phyloP scores from a whole-genome alignment of 2,797 vertebrate genomes.

The Darevskia nairensis region DNA sequence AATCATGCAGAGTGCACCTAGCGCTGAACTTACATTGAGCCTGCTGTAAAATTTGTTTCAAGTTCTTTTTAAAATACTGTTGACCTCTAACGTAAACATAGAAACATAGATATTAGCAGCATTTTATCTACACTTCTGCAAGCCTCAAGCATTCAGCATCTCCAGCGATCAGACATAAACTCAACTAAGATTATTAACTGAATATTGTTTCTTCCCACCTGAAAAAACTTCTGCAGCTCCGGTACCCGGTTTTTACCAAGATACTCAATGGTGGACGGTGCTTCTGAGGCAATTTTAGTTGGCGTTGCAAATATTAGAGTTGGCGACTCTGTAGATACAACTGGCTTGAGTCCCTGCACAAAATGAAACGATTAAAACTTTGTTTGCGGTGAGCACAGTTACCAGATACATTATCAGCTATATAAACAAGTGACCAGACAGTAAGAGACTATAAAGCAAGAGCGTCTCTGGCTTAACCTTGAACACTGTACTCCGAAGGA shows the following conservation, averaged over 20 bases:
- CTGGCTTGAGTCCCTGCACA: constrained; percentile 87
- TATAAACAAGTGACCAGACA: constrained; percentile 10
- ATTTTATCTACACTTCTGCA: neutral
- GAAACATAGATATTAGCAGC: neutral
- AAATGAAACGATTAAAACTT: constrained; percentile 52
- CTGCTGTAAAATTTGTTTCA: no score
- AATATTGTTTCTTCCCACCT: constrained; percentile 80
- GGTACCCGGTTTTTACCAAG: constrained; percentile 87
- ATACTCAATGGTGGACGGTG: constrained; percentile 76
- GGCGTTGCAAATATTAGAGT: constrained; percentile 87
- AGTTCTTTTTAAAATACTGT: no score
- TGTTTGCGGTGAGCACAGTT: constrained; percentile 49
- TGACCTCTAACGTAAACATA: no score
- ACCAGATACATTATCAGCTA: constrained; percentile 5
- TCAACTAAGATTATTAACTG: neutral
- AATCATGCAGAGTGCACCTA: neutral
- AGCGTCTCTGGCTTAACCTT: neutral
- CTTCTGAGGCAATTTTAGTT: constrained; percentile 83
- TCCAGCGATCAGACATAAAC: neutral
- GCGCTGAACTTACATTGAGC: no score
- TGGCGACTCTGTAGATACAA: constrained; percentile 81
- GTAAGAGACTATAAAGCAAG: neutral
- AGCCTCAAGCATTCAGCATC: neutral
- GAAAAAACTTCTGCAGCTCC: constrained; percentile 91
- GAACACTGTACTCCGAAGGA: neutral